These are phyloP conservation scores for Nilaparvata lugens DNA, from an alignment of 1,140 invertebrate genomes.

Conservation along the genomic window DNA sequence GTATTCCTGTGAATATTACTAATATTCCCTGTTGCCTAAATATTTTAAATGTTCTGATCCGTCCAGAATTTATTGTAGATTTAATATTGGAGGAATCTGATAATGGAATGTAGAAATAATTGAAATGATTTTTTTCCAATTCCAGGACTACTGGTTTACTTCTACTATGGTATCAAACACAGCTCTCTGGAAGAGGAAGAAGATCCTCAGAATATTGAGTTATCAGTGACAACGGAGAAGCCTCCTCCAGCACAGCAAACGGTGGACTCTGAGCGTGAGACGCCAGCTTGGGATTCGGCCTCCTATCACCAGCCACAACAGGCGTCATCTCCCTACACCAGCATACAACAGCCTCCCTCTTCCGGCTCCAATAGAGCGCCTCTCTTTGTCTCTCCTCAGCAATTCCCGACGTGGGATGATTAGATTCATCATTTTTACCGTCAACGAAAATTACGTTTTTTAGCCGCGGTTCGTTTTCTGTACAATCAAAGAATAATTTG, in stretches of 20 bases:
- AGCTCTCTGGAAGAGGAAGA: slow-evolving; percentile 60
- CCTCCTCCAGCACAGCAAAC: slow-evolving; percentile 34
- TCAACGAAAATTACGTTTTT: no score
- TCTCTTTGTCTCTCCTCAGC: slow-evolving; percentile 38
- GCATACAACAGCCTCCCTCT: not conserved
- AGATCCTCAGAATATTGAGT: slow-evolving; percentile 33
- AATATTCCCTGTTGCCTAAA: no score
- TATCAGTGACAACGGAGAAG: slow-evolving; percentile 9
- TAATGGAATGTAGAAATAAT: no score
- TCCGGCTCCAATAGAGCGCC: slow-evolving; percentile 13
- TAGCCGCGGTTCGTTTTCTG: no score
- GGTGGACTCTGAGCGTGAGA: slow-evolving; percentile 33
- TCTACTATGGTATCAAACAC: slow-evolving; percentile 85
- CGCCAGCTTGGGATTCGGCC: slow-evolving; percentile 18
- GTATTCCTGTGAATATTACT: no score
- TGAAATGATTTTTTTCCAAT: no score
- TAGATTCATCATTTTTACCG: slow-evolving; percentile 24
- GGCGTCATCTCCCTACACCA: slow-evolving; percentile 29
- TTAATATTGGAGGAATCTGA: no score
- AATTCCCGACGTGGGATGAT: slow-evolving; percentile 45
- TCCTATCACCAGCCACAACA: slow-evolving; percentile 14
- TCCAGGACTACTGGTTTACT: slow-evolving; percentile 76
- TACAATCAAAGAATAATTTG: no score
- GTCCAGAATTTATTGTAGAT: no score
- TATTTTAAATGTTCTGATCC: no score